Base-by-base conservation (phyloP, 2,888 invertebrate genomes). In the Dioctria linearis region DNA sequence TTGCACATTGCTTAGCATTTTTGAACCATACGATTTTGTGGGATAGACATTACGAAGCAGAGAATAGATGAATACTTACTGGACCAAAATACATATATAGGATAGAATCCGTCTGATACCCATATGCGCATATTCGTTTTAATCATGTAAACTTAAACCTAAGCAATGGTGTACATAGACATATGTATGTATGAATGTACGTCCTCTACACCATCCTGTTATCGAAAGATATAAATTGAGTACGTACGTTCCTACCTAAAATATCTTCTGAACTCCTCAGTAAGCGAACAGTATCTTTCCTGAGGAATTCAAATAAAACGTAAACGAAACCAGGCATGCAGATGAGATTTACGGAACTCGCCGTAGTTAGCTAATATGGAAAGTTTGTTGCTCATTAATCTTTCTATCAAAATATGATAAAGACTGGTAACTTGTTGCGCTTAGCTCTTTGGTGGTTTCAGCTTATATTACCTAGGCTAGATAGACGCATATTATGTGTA, bases 381-480 rank as follows among this genome's bases (percentile, higher is more conserved):
- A 76, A 76, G 57, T 76, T 63, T 63, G 76, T 63, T 63, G 9
- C 63, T 63, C 76, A 76, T 76, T 76, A 76, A 76, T 76, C 76
- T 76, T 66, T 76, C 76, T 76, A 76, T 76, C 76, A 63, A 63
- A 76, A 63, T 63, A 63, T 76, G 76, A 76, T 76, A 76, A 76
- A 76, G 76, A 76, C 75, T 8, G 43, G 40, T 61, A 61, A 75
- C 63, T 76, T 63, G 76, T 43, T 76, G 61, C 49, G 6, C 63
- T 46, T 9, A 5, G 76, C 39, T 46, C 3, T 25, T 2, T 25
- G 25, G 59, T 2, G 75, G 75, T 75, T 75, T 75, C 75, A 42
- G 61, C 43, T 75, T 75, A 75, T 2, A 25, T 4, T n/a, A n/a
- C 3, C 51, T 4, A 51, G 8, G n/a, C 51, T 11, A n/a, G n/a